Evolutionary conservation across 2,797 vertebrate genomes (phyloP), one percentile per base, ranked within the genome.

Genomic region (Parauchenoglanis ngamensis): DNA sequence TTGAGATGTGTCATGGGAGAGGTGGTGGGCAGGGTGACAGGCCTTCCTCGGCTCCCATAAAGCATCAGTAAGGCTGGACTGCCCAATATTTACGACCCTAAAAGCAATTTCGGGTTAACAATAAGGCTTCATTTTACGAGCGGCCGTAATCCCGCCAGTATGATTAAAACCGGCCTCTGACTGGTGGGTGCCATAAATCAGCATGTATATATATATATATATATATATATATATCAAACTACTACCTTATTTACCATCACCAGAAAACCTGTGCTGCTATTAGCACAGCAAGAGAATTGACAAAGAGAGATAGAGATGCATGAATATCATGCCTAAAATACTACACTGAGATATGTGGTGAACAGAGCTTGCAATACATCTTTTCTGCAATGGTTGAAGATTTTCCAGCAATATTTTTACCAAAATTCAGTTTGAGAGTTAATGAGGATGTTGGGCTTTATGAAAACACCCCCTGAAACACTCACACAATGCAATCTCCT

Each of bases 61-160:
- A 96, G 89, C 61, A 93, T 80, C 81, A 12, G 90, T 92, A 93
- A 95, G 95, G 95, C 94, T 92, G 5, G 61, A 91, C 86, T 82
- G 35, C 87, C 87, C 49, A 87, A 91, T 94, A 95, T 96, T 96
- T 95, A 96, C 92, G 90, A 93, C 92, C 91, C 87, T 12, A 91
- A 88, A 93, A 93, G 92, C 94, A 91, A 94, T 94, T 93, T 93
- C 89, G 92, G 94, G 94, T 95, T 94, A 95, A 95, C 93, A 95
- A 93, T 92, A 93, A 94, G 91, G 91, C 91, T 88, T 85, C 73
- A 82, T 88, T 95, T 95, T 93, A 95, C 90, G 92, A 92, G 91
- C 86, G 21, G 84, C 89, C 67, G 88, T 94, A 93, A 94, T 94
- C 92, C 93, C 92, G 90, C 91, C 92, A 92, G 90, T 61, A 93